Conservation (phyloP, 2,797 vertebrate species). For the Argyrosomus regius region DNA sequence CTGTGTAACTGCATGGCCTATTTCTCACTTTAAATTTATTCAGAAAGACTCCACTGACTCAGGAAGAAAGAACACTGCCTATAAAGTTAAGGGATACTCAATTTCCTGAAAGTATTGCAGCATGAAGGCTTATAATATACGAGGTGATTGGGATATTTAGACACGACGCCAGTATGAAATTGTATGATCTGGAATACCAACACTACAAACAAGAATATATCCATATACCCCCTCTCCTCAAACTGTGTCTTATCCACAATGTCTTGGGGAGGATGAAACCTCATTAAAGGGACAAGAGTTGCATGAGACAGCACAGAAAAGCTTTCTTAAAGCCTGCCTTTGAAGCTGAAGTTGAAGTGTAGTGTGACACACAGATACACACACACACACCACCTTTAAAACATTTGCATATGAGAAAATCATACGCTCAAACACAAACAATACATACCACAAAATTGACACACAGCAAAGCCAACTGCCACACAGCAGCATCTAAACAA, state of each 20-base stretch:
- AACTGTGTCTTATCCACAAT: constrained; percentile 67
- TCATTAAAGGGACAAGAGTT: constrained; percentile 74
- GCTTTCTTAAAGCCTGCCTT: constrained; percentile 73
- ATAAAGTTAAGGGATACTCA: constrained; percentile 16
- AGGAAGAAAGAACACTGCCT: constrained; percentile 11
- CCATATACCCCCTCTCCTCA: constrained; percentile 49
- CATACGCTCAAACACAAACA: constrained; percentile 41
- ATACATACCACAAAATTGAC: constrained; percentile 37
- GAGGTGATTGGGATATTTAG: constrained; percentile 36
- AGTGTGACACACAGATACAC: constrained; percentile 17
- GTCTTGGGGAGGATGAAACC: constrained; percentile 69
- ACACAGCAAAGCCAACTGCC: constrained; percentile 30
- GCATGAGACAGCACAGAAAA: constrained; percentile 67
- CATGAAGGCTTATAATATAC: constrained; percentile 9
- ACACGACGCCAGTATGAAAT: constrained; percentile 32
- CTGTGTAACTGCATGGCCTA: constrained; percentile 24
- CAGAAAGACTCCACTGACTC: constrained; percentile 26
- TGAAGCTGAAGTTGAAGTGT: constrained; percentile 70
- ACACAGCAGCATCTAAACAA: constrained; percentile 62
- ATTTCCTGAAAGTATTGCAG: constrained; percentile 40
- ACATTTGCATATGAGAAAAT: constrained; percentile 55
- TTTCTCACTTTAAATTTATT: constrained; percentile 35
- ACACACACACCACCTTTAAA: constrained; percentile 28
- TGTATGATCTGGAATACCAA: constrained; percentile 34
- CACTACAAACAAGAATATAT: constrained; percentile 47